phyloP scores from a whole-genome alignment of 2,888 invertebrate genomes.

The Rotaria magnacalcarata region DNA sequence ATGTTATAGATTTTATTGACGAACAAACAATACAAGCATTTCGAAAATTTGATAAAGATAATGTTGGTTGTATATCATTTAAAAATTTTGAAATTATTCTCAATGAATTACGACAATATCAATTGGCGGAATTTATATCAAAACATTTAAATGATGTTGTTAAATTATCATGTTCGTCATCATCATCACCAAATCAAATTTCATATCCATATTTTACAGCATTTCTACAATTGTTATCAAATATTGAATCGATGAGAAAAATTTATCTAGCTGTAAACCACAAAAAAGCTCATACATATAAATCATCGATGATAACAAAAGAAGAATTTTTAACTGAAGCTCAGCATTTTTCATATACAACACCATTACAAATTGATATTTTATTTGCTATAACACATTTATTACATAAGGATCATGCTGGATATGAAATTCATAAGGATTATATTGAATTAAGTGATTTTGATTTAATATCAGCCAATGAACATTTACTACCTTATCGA shows the following conservation, averaged over 20 bases:
- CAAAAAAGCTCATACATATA: background rate
- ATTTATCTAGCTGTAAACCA: slow-evolving; percentile 68
- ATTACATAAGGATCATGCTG: background rate
- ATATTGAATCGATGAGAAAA: slow-evolving; percentile 94
- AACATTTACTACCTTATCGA: slow-evolving; percentile 89
- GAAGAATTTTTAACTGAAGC: slow-evolving; percentile 94
- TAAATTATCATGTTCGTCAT: slow-evolving; percentile 1
- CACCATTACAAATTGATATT: slow-evolving; percentile 92
- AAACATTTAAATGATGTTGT: slow-evolving; percentile 69
- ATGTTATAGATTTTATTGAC: slow-evolving; percentile 84
- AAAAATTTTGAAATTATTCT: slow-evolving; percentile 90
- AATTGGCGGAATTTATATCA: slow-evolving; percentile 83
- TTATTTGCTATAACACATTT: slow-evolving; percentile 72
- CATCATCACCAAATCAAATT: slow-evolving; percentile 64
- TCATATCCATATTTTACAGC: slow-evolving; percentile 98
- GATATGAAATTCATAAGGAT: background rate
- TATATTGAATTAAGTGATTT: slow-evolving; percentile 7
- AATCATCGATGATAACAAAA: slow-evolving; percentile 50
- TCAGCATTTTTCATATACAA: slow-evolving; percentile 90
- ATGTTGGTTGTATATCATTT: slow-evolving; percentile 84
- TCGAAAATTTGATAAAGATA: slow-evolving; percentile 79
- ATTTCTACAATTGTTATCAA: slow-evolving; percentile 89
- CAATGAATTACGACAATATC: slow-evolving; percentile 84
- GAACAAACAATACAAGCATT: slow-evolving; percentile 96
- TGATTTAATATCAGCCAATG: slow-evolving; percentile 61